Base-by-base conservation (phyloP, 2,797 vertebrate genomes). In the Okamejei kenojei region DNA sequence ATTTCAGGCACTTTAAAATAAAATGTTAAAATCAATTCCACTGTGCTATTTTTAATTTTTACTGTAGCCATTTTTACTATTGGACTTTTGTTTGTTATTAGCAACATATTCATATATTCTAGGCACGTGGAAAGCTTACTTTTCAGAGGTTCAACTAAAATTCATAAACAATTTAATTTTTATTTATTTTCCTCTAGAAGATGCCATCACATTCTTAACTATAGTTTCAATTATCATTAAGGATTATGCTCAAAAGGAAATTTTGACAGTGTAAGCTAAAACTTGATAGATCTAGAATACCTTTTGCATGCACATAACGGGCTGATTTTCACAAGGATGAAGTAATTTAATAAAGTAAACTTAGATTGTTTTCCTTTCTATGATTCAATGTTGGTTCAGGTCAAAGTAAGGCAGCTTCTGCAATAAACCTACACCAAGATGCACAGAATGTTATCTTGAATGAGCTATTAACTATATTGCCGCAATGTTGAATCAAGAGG, bases 1-100 rank as follows among this genome's bases (percentile, higher is more conserved):
- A 74, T 92, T 91, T 92, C 90, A 92, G 73, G 68, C 35, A 90
- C 88, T 38, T 90, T 73, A 32, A 10, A 7, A 23, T 76, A 45
- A 80, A 80, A 74, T 74, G 19, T 54, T 54, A 74, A 21, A 74
- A 74, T 63, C 61, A 65, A 32, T 35, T 68, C 61, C 84, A 88
- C 15, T 88, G 8, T 35, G 68, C 63, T 32, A 88, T 11, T 88
- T 54, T 88, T 68, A 65, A 88, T 65, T 61, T 26, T 68, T 29
- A 8, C 63, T 91, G 68, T 23, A 91, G 6, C 26, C 23, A 74
- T 32, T 73, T 29, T 45, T 61, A 29, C 65, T 13, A 58, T 54
- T 17, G 26, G 45, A 7, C 17, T 38, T 73, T 73, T 26, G 74
- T 9, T 13, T 92, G 15, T 92, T 7, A 92, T 76, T 13, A 54